Conservation (phyloP, 1,140 invertebrate genomes). For the Hylaeus volcanicus region DNA sequence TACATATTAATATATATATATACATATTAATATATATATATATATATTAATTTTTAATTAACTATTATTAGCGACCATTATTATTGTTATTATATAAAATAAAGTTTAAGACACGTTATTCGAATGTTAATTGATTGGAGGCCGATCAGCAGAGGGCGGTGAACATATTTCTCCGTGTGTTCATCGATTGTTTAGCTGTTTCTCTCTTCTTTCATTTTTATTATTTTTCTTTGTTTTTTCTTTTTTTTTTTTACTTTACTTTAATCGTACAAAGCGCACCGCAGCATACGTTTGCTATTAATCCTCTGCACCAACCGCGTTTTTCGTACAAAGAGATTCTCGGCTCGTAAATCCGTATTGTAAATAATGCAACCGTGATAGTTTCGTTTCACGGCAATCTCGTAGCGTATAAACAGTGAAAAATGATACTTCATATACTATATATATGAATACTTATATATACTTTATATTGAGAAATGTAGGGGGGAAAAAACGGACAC, state of each 20-base stretch:
- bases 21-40: slow-evolving; percentile 49
- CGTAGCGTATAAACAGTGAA: no score
- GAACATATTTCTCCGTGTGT: neutral
- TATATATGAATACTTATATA: no score
- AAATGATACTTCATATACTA: no score
- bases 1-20: slow-evolving; percentile 38
- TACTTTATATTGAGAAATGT: no score
- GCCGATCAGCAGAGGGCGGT: slow-evolving; percentile 45
- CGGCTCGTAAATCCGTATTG: neutral
- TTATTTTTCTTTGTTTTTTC: neutral
- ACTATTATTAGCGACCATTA: slow-evolving; percentile 51
- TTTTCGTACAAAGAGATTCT: neutral
- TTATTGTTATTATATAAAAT: slow-evolving; percentile 70
- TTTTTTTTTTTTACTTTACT: neutral
- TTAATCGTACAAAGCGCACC: neutral
- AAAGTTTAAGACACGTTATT: slow-evolving; percentile 78
- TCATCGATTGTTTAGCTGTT: neutral
- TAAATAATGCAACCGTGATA: neutral
- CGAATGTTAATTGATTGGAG: slow-evolving; percentile 56
- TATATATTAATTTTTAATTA: slow-evolving; percentile 49
- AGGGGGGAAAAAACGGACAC: no score
- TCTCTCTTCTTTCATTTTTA: neutral
- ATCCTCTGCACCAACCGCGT: neutral
- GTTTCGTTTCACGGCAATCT: slow-evolving; percentile 2
- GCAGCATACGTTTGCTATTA: neutral